Evolutionary conservation across 2,113 vertebrate genomes (phyloP), one percentile per base, ranked within the genome.

Genomic region (Emydocephalus ijimae): DNA sequence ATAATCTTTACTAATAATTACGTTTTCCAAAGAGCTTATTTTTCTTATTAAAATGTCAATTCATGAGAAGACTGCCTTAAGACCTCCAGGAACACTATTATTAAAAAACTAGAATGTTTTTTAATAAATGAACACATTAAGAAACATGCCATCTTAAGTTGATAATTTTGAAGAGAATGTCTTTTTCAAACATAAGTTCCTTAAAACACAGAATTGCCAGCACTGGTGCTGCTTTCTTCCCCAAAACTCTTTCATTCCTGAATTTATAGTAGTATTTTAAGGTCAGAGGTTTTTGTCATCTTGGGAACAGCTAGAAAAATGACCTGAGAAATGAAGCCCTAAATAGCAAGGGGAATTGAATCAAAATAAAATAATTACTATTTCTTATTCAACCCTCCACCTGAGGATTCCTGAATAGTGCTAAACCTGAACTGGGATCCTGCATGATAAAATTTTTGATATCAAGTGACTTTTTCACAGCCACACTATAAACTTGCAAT

Each of bases 41-140:
- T 90, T 86, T 87, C 87, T 74, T 50, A 48, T 89, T 39, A 81
- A 86, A 90, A 86, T 90, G 89, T 57, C 81, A 45, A 90, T 90
- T 87, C n/a, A 54, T 90, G 61, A 87, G 48, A 93, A 90, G 12
- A 61, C 55, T 14, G 12, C n/a, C 56, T 81, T n/a, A 89, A 89
- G 21, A 43, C 39, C 5, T 11, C 29, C 26, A 43, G 45, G 8
- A 39, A 43, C 56, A 87, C 50, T 50, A 64, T 90, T 61, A 89
- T 92, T 85, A 61, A 14, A 92, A 29, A 87, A 89, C 4, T 50
- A 92, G 52, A 12, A 85, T 89, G 9, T 34, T 88, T 39, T 57
- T 23, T 6, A 20, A 87, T n/a, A 54, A 20, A 88, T n/a, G 24
- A 48, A 52, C 24, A 21, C 59, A 64, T 45, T 26, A 10, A 23